These are phyloP conservation scores for Andrena cerasifolii DNA, from an alignment of 1,140 invertebrate genomes.

Conservation along the genomic window DNA sequence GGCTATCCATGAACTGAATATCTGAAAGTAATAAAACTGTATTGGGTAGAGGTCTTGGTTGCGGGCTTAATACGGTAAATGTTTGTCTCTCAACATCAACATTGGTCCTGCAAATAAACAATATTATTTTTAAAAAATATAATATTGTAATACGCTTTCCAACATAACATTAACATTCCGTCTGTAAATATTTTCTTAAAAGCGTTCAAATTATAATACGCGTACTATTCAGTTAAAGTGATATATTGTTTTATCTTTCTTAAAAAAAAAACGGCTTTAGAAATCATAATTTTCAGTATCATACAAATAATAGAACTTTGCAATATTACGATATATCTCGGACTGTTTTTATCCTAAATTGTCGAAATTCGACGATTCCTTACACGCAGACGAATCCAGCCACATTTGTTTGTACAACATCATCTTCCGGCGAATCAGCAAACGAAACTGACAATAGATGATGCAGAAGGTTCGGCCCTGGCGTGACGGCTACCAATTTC, in stretches of 20 bases:
- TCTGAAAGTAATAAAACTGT: conserved; percentile 91
- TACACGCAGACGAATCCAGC: conserved; percentile 97
- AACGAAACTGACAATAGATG: conserved; percentile 95
- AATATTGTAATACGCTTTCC: conserved; percentile 5
- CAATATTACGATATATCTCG: too few species aligned
- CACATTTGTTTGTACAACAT: conserved; percentile 94
- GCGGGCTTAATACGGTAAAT: conserved; percentile 95
- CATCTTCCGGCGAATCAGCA: conserved; percentile 88
- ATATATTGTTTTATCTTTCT: too few species aligned
- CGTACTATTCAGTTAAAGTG: too few species aligned
- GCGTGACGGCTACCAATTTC: conserved; percentile 92
- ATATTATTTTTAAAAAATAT: conserved; percentile 9
- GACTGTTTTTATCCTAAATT: too few species aligned
- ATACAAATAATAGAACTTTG: too few species aligned
- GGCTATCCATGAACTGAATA: conserved; percentile 94
- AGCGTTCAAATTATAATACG: too few species aligned
- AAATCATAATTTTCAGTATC: background rate
- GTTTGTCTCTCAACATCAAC: conserved; percentile 94
- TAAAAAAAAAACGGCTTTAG: too few species aligned
- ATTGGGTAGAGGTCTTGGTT: conserved; percentile 94
- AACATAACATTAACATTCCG: background rate
- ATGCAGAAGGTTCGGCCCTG: conserved; percentile 90
- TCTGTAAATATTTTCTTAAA: too few species aligned
- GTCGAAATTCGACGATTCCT: conserved; percentile 83
- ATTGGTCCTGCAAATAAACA: conserved; percentile 88